Conservation (phyloP, 2,888 invertebrate species). For the Hyles lineata region DNA sequence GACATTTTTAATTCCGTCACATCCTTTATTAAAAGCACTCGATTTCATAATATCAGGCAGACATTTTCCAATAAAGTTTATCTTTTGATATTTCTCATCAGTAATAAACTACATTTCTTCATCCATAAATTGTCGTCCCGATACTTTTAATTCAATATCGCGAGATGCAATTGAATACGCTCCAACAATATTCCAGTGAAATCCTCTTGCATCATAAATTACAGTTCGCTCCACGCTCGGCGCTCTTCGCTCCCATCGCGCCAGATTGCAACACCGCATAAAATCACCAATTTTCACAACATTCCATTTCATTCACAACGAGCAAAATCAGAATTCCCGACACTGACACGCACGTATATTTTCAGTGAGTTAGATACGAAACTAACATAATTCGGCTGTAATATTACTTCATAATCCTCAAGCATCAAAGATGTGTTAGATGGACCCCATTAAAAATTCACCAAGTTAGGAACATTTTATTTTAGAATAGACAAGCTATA, state of each 20-base stretch:
- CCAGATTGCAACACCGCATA: slow-evolving; percentile 10
- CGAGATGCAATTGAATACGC: background rate
- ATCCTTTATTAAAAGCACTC: background rate
- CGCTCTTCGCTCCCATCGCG: slow-evolving; percentile 9
- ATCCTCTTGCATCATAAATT: slow-evolving; percentile 9
- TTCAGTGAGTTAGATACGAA: too few species aligned
- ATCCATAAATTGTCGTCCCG: background rate
- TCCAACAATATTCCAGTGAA: background rate
- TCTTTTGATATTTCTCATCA: too few species aligned
- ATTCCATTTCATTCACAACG: background rate
- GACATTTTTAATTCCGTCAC: background rate
- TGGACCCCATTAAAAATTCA: too few species aligned
- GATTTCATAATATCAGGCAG: too few species aligned
- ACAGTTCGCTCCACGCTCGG: background rate
- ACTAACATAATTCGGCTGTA: too few species aligned
- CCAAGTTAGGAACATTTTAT: too few species aligned
- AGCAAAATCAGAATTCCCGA: background rate
- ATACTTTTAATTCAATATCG: slow-evolving; percentile 4
- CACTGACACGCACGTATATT: too few species aligned
- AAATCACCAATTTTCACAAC: slow-evolving; percentile 18
- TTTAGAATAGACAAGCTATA: too few species aligned
- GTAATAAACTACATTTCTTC: background rate
- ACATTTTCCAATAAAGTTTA: too few species aligned
- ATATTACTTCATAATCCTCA: too few species aligned
- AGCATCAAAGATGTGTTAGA: too few species aligned